These are phyloP conservation scores for Gymnocephalus cernua DNA, from an alignment of 2,113 vertebrate species.

Conservation along the genomic window DNA sequence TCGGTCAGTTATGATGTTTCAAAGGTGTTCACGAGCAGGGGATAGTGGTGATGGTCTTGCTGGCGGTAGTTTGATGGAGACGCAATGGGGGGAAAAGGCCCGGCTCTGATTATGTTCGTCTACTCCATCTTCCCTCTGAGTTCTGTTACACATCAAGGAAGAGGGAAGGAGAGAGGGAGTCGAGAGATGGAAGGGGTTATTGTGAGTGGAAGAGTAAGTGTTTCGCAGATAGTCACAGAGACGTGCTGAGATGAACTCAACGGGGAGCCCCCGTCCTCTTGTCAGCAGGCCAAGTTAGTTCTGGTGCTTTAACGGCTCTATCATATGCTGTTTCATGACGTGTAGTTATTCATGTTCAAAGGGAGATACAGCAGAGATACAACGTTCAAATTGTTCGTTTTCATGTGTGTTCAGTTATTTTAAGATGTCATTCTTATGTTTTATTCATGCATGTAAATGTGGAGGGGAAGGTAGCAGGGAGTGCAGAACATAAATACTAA, in stretches of 20 bases:
- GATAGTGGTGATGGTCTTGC: slow-evolving; percentile 29
- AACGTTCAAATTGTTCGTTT: neutral
- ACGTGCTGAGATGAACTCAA: slow-evolving; percentile 71
- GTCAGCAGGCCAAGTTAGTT: slow-evolving; percentile 72
- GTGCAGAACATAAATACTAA: neutral
- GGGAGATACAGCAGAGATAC: neutral
- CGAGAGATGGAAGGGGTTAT: slow-evolving; percentile 55
- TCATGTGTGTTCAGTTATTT: slow-evolving; percentile 4
- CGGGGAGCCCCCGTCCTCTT: slow-evolving; percentile 58
- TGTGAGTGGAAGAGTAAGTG: slow-evolving; percentile 72
- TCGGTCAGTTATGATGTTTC: slow-evolving; percentile 70
- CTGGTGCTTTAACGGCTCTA: slow-evolving; percentile 67
- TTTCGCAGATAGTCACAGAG: slow-evolving; percentile 71
- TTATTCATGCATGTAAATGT: neutral
- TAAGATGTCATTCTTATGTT: neutral
- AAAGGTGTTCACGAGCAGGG: slow-evolving; percentile 53
- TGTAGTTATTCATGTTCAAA: slow-evolving; percentile 14
- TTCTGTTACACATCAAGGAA: slow-evolving; percentile 75
- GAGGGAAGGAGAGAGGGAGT: slow-evolving; percentile 38
- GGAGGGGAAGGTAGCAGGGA: neutral
- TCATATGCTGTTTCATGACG: slow-evolving; percentile 41
- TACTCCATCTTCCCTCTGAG: slow-evolving; percentile 67
- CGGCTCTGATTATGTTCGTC: slow-evolving; percentile 72
- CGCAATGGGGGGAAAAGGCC: slow-evolving; percentile 35
- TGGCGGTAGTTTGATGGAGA: slow-evolving; percentile 54